Evolutionary conservation across 2,797 vertebrate species (phyloP).

Genomic region (Ciconia nigra): DNA sequence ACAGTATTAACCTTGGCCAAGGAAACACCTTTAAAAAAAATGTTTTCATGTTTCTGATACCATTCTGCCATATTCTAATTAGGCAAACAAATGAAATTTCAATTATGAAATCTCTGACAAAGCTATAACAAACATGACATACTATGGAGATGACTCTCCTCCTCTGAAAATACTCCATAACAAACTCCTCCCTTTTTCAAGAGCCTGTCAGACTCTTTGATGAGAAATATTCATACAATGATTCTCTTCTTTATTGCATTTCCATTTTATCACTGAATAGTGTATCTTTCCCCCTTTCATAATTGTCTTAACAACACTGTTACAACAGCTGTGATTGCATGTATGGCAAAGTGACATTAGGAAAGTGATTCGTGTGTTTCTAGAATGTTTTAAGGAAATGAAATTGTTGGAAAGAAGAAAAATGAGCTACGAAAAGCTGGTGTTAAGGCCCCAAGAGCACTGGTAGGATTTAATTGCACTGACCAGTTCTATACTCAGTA

Average conservation of each 20-base stretch:
- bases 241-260: background rate
- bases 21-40: background rate
- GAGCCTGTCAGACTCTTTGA: background rate
- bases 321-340: background rate
- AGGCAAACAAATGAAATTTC: slow-evolving; percentile 34
- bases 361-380: background rate
- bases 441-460: background rate
- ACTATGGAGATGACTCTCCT: background rate
- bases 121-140: slow-evolving; percentile 2
- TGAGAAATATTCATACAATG: background rate
- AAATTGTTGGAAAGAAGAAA: background rate
- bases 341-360: background rate
- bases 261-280: background rate
- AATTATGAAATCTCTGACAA: slow-evolving; percentile 45
- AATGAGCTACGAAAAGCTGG: background rate
- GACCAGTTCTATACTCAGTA: background rate
- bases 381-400: background rate
- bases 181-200: background rate
- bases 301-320: background rate
- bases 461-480: background rate
- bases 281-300: background rate
- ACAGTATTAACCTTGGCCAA: background rate
- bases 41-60: background rate
- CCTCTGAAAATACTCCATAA: background rate
- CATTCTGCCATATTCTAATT: slow-evolving; percentile 5